phyloP scores from a whole-genome alignment of 2,113 vertebrate genomes.

The Atractosteus spatula region DNA sequence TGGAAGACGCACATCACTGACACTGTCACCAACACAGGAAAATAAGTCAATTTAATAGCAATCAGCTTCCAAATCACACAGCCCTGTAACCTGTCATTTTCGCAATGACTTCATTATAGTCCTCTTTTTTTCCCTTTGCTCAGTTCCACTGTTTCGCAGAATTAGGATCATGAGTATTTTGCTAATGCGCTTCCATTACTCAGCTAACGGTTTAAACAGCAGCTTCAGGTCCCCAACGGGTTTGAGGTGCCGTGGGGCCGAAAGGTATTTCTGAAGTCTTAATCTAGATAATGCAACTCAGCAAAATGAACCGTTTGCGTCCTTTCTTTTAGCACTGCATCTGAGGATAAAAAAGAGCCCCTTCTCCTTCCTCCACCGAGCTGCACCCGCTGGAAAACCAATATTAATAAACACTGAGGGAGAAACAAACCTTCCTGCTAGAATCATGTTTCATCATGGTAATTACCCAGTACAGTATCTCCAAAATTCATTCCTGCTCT shows the following conservation, averaged over 20 bases:
- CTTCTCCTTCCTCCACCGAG: neutral
- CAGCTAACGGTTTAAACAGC: neutral
- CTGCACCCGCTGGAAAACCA: no score
- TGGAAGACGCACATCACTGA: slow-evolving; percentile 28
- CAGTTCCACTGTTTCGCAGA: slow-evolving; percentile 6
- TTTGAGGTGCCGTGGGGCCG: no score
- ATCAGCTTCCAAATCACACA: slow-evolving; percentile 59
- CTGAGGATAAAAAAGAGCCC: neutral
- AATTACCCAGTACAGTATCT: no score
- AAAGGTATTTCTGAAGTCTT: neutral
- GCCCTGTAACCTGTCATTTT: slow-evolving; percentile 68
- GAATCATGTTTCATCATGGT: no score
- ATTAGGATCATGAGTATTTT: slow-evolving; percentile 19
- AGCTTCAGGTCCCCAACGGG: neutral
- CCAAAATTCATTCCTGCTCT: no score
- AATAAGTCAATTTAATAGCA: slow-evolving; percentile 62
- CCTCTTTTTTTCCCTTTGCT: slow-evolving; percentile 14
- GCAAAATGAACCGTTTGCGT: neutral
- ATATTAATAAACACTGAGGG: no score
- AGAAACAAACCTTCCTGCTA: no score
- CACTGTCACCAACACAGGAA: slow-evolving; percentile 39
- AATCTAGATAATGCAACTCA: neutral
- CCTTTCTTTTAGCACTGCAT: neutral
- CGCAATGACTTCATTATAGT: slow-evolving; percentile 65
- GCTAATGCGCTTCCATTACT: slow-evolving; percentile 13